A percentile compares a stretch with the other conserved stretches of the same genome.
These are phyloP conservation scores for Eretmochelys imbricata DNA, from an alignment of 2,113 vertebrate species.

Conservation along the genomic window DNA sequence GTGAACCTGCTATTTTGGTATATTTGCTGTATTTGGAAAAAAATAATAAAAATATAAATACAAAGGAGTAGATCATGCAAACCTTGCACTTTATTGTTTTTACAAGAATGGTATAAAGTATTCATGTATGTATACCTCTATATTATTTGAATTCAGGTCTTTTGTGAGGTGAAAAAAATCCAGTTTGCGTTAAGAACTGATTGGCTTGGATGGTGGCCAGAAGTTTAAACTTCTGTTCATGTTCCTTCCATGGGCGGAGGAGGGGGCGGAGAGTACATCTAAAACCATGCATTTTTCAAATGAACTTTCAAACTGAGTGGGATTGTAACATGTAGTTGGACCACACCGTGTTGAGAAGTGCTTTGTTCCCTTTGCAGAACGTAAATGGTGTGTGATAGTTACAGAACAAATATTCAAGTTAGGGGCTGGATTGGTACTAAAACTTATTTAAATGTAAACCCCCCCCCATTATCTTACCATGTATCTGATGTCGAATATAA, in stretches of 20 bases:
- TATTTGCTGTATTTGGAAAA: not conserved
- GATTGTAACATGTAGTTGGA: not conserved
- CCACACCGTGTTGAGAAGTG: not conserved
- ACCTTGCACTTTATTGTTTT: constrained; percentile 2
- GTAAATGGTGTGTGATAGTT: not conserved
- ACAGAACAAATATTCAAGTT: not conserved
- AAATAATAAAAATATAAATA: not conserved
- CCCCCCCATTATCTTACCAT: constrained; percentile 51
- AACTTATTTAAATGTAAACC: constrained; percentile 70
- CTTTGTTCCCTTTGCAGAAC: constrained; percentile 43
- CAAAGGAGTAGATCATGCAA: not conserved
- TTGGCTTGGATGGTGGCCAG: constrained; percentile 7
- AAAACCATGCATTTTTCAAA: not conserved
- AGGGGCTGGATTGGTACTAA: constrained; percentile 38
- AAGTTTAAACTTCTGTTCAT: constrained; percentile 26
- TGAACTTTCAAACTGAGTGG: not conserved
- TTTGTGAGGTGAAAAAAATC: not conserved
- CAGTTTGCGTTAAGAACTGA: not conserved
- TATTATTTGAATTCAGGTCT: constrained; percentile 32
- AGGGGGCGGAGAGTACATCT: not conserved
- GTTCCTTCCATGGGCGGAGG: not conserved
- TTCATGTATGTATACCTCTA: not conserved
- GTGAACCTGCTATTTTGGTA: not conserved
- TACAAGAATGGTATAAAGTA: not conserved
- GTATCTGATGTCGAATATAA: not conserved